Evolutionary conservation across 2,113 vertebrate species (phyloP).

Genomic region (Sinosuthora webbiana): DNA sequence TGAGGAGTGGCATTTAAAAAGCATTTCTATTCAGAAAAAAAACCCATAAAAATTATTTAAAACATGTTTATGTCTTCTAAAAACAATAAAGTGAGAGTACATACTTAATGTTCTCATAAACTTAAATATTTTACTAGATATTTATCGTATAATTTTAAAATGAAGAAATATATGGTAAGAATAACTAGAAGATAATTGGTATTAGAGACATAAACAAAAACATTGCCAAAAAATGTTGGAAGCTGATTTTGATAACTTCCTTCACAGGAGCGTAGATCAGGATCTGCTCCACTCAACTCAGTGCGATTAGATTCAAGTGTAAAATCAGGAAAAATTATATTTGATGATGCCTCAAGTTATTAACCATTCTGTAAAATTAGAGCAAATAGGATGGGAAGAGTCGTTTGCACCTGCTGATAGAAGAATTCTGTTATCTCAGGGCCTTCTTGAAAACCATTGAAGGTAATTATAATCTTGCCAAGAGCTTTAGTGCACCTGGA

Average conservation of each 20-base stretch:
- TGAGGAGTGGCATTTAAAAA: neutral
- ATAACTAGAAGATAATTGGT: neutral
- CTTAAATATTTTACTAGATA: neutral
- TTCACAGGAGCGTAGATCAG: neutral
- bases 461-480: neutral
- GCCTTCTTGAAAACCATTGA: neutral
- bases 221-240: neutral
- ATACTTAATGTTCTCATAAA: neutral
- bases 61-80: neutral
- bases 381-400: neutral
- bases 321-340: conserved; percentile 8
- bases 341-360: neutral
- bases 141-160: neutral
- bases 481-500: neutral
- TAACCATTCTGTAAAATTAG: neutral
- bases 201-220: neutral
- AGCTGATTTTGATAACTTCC: neutral
- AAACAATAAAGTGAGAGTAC: neutral
- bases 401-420: neutral
- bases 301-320: neutral
- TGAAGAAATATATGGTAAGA: neutral
- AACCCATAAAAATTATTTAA: neutral
- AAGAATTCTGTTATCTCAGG: neutral
- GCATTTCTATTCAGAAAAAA: neutral
- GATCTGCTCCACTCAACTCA: neutral